These are phyloP conservation scores for Clupea harengus DNA, from an alignment of 2,113 vertebrate genomes.

Conservation along the genomic window DNA sequence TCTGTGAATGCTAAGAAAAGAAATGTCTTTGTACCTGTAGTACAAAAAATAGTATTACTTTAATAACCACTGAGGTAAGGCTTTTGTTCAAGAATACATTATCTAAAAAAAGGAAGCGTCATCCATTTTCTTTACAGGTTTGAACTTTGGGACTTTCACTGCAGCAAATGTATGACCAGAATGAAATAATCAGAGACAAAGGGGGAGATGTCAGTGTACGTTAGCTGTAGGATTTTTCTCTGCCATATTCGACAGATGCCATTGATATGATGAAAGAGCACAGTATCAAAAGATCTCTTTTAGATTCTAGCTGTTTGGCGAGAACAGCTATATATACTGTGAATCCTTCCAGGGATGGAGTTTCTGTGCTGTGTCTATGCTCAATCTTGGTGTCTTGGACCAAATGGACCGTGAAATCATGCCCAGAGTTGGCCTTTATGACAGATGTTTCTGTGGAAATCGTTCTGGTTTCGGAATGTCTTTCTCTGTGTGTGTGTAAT, in stretches of 20 bases:
- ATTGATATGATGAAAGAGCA: conserved; percentile 30
- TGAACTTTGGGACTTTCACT: neutral
- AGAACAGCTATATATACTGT: conserved; percentile 33
- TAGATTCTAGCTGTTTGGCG: conserved; percentile 40
- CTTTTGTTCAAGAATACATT: conserved; percentile 14
- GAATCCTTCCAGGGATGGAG: conserved; percentile 21
- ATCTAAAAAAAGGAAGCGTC: neutral
- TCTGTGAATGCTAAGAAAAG: neutral
- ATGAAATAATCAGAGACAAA: neutral
- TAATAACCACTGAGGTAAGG: neutral
- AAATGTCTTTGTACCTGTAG: neutral
- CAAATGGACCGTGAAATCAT: conserved; percentile 51
- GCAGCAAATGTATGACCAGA: neutral
- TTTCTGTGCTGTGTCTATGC: conserved; percentile 23
- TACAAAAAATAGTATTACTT: neutral
- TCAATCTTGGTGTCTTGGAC: conserved; percentile 38
- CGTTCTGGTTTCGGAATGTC: conserved; percentile 1
- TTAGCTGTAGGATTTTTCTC: conserved; percentile 41
- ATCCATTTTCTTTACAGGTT: neutral
- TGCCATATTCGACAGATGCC: conserved; percentile 28
- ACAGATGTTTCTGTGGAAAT: conserved; percentile 20
- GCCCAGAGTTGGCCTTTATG: conserved; percentile 26
- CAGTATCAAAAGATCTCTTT: conserved; percentile 33
- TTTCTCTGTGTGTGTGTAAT: neutral
- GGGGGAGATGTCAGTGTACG: conserved; percentile 12